A percentile compares a stretch with the other conserved stretches of the same genome.
These are phyloP conservation scores for Lutjanus campechanus DNA, from an alignment of 2,797 vertebrate genomes.

Conservation along the genomic window DNA sequence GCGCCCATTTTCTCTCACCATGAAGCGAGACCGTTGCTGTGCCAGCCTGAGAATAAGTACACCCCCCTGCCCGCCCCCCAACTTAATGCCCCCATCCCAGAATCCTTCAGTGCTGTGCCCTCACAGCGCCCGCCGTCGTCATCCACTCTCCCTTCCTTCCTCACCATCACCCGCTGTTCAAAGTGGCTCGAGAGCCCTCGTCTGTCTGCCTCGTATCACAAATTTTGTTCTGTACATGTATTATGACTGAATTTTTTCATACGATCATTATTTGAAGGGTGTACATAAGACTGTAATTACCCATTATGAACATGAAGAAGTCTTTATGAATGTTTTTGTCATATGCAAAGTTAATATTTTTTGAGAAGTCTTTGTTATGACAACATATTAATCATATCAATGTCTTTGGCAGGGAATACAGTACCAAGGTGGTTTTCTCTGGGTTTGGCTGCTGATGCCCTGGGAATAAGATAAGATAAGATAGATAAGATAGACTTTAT, in stretches of 20 bases:
- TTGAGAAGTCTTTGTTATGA: too few relatives aligned
- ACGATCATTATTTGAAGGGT: too few relatives aligned
- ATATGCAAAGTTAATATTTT: too few relatives aligned
- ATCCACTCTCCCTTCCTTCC: slow-evolving; percentile 21
- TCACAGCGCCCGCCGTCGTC: not conserved
- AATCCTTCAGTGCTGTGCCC: slow-evolving; percentile 53
- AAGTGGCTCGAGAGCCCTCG: not conserved
- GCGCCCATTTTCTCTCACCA: slow-evolving; percentile 77
- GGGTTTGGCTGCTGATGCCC: too few relatives aligned
- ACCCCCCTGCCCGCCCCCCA: slow-evolving; percentile 13
- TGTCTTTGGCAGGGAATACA: too few relatives aligned
- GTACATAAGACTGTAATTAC: too few relatives aligned
- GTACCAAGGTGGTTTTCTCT: too few relatives aligned
- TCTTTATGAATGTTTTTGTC: too few relatives aligned
- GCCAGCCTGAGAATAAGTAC: slow-evolving; percentile 72
- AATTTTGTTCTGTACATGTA: not conserved
- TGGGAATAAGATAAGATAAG: too few relatives aligned
- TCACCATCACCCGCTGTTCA: slow-evolving; percentile 15
- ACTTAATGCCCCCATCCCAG: slow-evolving; percentile 63
- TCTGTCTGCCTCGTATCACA: not conserved
- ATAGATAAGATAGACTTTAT: too few relatives aligned
- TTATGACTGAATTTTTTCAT: not conserved
- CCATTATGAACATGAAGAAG: too few relatives aligned
- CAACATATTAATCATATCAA: too few relatives aligned
- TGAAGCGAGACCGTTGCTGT: slow-evolving; percentile 81